Base-by-base conservation (phyloP, 2,888 invertebrate genomes). In the Andrena hattorfiana region DNA sequence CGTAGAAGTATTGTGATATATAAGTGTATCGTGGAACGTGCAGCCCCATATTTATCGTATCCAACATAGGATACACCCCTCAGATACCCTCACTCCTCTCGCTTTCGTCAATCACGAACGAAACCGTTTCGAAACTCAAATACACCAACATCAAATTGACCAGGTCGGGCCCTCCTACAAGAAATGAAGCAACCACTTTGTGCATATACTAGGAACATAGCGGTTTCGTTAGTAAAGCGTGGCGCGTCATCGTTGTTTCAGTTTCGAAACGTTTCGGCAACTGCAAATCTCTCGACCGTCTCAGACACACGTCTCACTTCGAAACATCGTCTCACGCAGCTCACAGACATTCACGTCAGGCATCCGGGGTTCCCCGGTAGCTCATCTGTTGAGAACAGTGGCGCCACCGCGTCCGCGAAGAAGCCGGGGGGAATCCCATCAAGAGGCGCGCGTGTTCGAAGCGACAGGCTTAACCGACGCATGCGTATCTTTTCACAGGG, bases 401-500 rank as follows among this genome's bases (percentile, higher is more conserved):
- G 16, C 16, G 16, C 13, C 42, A 1, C 42, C 16, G 42, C 42
- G 42, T 67, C 70, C 42, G 62, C 76, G 60, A 67, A 20, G 64
- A 71, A 73, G 51, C 79, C 77, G 75, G 69, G 69, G 82, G 75
- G 67, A 76, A 32, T 54, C 54, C n/a, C 54, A 10, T 20, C 63
- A 66, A 16, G 28, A n/a, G 42, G 42, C 42, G 16, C 4, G 16
- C 48, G 16, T 6, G 13, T 30, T 49, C 23, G 8, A n/a, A 5
- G 4, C 16, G 16, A 62, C 2, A 0, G n/a, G 2, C 1, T 23
- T 82, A 64, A 81, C 10, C 62, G 13, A 10, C 56, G 10, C 10
- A 13, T 56, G 0, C 20, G 7, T 20, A 4, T 70, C 51, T 32
- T 66, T 79, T 48, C 94, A n/a, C 94, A 97, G 97, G 97, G 97